phyloP scores from a whole-genome alignment of 2,113 vertebrate species.

The Aplodontia rufa region DNA sequence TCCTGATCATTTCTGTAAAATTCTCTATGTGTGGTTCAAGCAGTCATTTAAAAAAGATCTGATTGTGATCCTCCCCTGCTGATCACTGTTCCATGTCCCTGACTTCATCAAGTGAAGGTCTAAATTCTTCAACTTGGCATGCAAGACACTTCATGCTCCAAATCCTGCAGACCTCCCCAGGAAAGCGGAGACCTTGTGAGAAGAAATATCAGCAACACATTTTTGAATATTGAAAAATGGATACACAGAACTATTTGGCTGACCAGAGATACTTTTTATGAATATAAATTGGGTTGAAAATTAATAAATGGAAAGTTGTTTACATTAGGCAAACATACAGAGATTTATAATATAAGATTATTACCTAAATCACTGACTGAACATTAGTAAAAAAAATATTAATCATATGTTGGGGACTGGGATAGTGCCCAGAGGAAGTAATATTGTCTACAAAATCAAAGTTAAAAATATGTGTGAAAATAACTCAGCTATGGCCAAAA shows the following conservation, averaged over 20 bases:
- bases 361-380: background rate
- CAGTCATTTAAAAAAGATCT: background rate
- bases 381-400: background rate
- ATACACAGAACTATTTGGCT: background rate
- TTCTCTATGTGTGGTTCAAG: background rate
- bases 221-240: background rate
- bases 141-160: background rate
- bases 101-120: background rate
- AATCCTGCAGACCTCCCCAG: background rate
- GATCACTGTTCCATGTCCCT: background rate
- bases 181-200: background rate
- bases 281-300: background rate
- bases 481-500: background rate
- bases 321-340: background rate
- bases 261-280: background rate
- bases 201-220: background rate
- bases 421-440: background rate
- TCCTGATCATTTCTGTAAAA: background rate
- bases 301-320: background rate
- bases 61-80: background rate
- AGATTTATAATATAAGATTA: background rate
- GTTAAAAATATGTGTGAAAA: background rate
- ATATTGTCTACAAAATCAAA: background rate
- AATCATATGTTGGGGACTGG: background rate
- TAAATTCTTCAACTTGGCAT: background rate